Evolutionary conservation across 2,888 invertebrate genomes (phyloP).

Genomic region (Mimas tiliae): DNA sequence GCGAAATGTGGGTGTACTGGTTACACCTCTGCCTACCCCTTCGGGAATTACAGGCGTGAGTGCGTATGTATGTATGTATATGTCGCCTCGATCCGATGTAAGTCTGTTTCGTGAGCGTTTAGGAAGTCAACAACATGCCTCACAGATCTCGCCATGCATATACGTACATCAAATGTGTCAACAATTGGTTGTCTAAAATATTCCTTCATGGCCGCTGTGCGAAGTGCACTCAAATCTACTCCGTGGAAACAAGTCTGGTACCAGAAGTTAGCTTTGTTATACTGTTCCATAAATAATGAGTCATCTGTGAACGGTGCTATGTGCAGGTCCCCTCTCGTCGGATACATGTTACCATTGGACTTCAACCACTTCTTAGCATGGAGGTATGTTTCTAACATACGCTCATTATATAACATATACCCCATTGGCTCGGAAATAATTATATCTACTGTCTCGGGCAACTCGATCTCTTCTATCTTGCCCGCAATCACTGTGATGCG

Average conservation of each 20-base stretch:
- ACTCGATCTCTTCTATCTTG: constrained; percentile 98
- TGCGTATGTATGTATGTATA: no score
- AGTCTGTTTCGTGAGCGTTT: constrained; percentile 95
- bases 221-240: constrained; percentile 96
- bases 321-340: constrained; percentile 97
- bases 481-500: constrained; percentile 97
- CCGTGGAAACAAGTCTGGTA: constrained; percentile 99
- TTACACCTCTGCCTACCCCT: no score
- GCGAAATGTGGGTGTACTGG: no score
- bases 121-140: constrained; percentile 97
- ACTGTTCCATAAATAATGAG: constrained; percentile 98
- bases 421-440: constrained; percentile 99
- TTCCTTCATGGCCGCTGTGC: constrained; percentile 97
- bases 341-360: constrained; percentile 98
- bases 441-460: constrained; percentile 97
- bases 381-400: constrained; percentile 99
- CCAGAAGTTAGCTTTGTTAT: constrained; percentile 99
- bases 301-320: constrained; percentile 99
- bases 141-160: constrained; percentile 97
- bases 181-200: constrained; percentile 99
- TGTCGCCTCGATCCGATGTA: constrained; percentile 98
- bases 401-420: constrained; percentile 99
- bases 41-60: no score
- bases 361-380: constrained; percentile 99
- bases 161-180: constrained; percentile 98